Evolutionary conservation across 1,140 invertebrate genomes (phyloP), one percentile per base, ranked within the genome.

Genomic region (Atta cephalotes): DNA sequence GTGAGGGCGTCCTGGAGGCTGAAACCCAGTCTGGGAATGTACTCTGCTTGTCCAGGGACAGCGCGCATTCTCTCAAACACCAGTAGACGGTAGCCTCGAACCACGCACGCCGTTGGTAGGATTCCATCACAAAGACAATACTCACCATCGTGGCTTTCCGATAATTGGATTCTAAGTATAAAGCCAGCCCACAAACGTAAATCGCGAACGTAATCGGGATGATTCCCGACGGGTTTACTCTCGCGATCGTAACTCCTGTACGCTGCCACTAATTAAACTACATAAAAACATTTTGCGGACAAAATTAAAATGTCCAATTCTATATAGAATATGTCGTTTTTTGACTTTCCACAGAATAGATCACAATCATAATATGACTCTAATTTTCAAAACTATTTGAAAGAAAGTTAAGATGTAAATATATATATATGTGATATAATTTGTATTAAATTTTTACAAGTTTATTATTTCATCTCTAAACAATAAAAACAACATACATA

Each of bases 1-100:
- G 91, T 89, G 92, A 94, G 92, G 93, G 92, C 93, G 92, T 93
- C 91, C 93, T 92, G 92, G 92, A 93, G 93, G 93, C 91, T 94
- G 89, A 92, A 91, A 92, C 90, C 84, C 90, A 90, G 95, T 94
- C 94, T 95, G 93, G 91, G 94, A 95, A 94, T 94, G 93, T 93
- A 91, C 87, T 92, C 82, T 88, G 92, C 89, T 89, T 92, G 91
- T 91, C 76, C 92, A 93, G 92, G 92, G 92, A 94, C 90, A 92
- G 81, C 89, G 74, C 88, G 89, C 88, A 84, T 84, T 90, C 79
- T 82, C 53, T 82, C 68, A 5, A 84, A 82, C 80, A 35, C 68
- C 62, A 68, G 78, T 70, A 21, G 45, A 84, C 62, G 70, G 65
- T 49, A 49, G 35, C 87, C 84, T 91, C 76, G 53, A 77, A 79